Evolutionary conservation across 23 tunicate genomes (phyloP).

Genomic region (Halocynthia aurantium): DNA sequence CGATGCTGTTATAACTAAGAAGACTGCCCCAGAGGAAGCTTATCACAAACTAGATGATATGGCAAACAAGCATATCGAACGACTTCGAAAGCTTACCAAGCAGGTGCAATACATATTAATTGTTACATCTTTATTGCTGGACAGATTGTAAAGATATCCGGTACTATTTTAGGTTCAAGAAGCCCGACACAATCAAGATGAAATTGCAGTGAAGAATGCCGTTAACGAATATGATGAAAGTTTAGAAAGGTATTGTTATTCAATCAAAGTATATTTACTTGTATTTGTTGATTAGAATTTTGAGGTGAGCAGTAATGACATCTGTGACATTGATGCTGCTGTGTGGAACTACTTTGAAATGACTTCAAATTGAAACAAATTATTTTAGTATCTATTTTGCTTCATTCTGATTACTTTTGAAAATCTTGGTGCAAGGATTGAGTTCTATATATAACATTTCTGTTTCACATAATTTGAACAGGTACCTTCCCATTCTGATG

Average conservation of each 20-base stretch:
- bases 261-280: not conserved
- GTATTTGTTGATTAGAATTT: too few species aligned
- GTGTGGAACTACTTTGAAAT: too few species aligned
- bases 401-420: too few species aligned
- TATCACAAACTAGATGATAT: conserved; percentile 84
- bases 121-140: not conserved
- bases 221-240: conserved; percentile 92
- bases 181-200: conserved; percentile 79
- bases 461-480: not conserved
- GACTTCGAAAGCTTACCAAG: conserved; percentile 85
- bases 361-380: too few species aligned
- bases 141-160: not conserved
- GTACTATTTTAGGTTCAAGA: conserved; percentile 33
- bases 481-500: conserved; percentile 93
- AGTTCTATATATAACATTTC: not conserved
- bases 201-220: conserved; percentile 63
- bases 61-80: conserved; percentile 84
- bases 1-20: conserved; percentile 91
- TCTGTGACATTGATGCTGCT: too few species aligned
- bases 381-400: too few species aligned
- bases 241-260: conserved; percentile 34
- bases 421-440: too few species aligned
- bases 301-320: too few species aligned
- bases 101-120: conserved; percentile 29
- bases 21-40: conserved; percentile 89